Evolutionary conservation across 2,888 invertebrate species (phyloP), one percentile per base, ranked within the genome.

Genomic region (Thecocarcelia acutangulata): DNA sequence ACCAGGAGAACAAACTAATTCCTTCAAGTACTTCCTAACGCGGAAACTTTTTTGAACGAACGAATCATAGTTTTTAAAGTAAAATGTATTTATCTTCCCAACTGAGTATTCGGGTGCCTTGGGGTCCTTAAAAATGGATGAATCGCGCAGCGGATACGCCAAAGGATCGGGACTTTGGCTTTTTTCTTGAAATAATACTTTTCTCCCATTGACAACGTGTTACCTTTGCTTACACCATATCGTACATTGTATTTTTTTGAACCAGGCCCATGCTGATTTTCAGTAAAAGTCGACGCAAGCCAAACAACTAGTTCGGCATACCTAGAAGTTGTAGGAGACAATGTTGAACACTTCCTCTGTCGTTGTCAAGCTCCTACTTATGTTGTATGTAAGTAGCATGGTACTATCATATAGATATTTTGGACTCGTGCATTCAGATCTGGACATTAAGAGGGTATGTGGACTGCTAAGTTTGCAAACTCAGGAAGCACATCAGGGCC

Each of bases 161-260:
- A 88, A 88, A 11, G 90, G 90, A 2, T 87, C 89, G 0, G 90
- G 90, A 59, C 84, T 83, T 68, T 72, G 72, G 56, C 8, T n/a
- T 12, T 73, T 84, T 37, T 77, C 84, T 84, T 42, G 37, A 85
- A 12, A 42, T 80, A 79, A 3, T 87, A 85, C 80, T 91, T 90
- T 5, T 88, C 87, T 13, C 92, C 91, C 84, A 94, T 92, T 0
- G 92, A 91, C 85, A 91, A 94, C 46, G 92, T 91, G 28, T 86
- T 77, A 4, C 85, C 85, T 50, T 83, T 85, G 44, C 84, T 84
- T 12, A 46, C 76, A 33, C 90, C 90, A 85, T 88, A 87, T 17
- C 89, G 86, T 12, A 84, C 79, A 48, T 80, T 80, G 66, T 90
- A 90, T 68, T 85, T 87, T 1, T 88, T 89, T 11, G 90, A 89